Base-by-base conservation (phyloP, 2,113 vertebrate species). In the Morone chrysops region DNA sequence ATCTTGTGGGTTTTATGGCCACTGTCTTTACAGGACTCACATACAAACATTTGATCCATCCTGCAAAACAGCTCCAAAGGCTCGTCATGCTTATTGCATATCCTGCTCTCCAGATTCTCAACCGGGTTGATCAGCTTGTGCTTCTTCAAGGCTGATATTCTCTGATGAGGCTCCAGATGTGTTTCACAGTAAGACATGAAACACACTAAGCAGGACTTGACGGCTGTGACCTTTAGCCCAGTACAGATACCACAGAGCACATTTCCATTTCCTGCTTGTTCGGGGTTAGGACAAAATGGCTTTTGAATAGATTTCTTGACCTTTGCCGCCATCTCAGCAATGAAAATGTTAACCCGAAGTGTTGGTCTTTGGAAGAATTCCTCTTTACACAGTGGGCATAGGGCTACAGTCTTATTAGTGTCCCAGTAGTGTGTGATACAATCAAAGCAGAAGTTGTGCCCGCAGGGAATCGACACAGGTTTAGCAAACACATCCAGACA, bases 121-220 rank as follows among this genome's bases (percentile, higher is more conserved):
- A 79, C 79, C 1, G 89, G 80, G 8, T 67, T 5, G 63, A 92
- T 93, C 22, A 93, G 78, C 69, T 78, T 90, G 85, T 92, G 93
- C 43, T 84, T 92, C 78, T 72, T 89, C 36, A 93, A 61, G 22
- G 31, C 43, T 5, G 40, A 0, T n/a, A 38, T 0, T 10, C 2
- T 89, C 59, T 22, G 71, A 76, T 94, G 93, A 60, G 71, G 90
- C 80, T 86, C 47, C 14, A 93, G 75, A 71, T 92, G 91, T 57
- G 12, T 70, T 20, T 78, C n/a, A 63, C 92, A 92, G 59, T 43
- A 92, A 31, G 91, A 92, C 18, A 2, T 47, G 14, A 89, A 70
- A 57, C 91, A 92, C 65, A 83, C 81, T 17, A 92, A 86, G 65
- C 92, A 94, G 41, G 91, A 92, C 75, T 90, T 91, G 4, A 82